phyloP scores from a whole-genome alignment of 2,113 vertebrate species.

The Sialia sialis region DNA sequence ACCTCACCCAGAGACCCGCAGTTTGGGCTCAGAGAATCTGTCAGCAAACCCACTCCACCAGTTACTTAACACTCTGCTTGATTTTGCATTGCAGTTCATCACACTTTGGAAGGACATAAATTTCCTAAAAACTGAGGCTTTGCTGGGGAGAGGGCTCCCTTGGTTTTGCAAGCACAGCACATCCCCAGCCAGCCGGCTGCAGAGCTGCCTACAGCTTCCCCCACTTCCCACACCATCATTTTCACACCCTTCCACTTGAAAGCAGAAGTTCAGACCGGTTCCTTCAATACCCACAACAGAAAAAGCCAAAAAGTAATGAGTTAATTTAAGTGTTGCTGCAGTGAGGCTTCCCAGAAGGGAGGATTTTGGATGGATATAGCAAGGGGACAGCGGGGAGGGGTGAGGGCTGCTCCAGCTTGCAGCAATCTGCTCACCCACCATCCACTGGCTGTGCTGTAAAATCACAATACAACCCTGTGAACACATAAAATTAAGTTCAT shows the following conservation, averaged over 20 bases:
- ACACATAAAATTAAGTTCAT: neutral
- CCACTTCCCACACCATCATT: neutral
- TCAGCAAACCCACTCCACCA: neutral
- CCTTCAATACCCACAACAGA: neutral
- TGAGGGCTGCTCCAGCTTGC: neutral
- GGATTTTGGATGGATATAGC: neutral
- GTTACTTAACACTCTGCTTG: neutral
- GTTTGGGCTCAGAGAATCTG: neutral
- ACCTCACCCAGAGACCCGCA: neutral
- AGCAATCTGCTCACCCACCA: neutral
- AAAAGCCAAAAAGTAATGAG: neutral
- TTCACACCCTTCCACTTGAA: neutral
- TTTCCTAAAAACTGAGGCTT: neutral
- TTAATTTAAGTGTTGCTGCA: neutral
- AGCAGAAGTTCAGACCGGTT: neutral
- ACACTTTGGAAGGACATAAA: neutral
- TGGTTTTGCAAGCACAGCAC: neutral
- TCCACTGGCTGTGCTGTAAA: neutral
- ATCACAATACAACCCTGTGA: neutral
- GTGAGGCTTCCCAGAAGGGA: neutral
- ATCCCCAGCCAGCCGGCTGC: neutral
- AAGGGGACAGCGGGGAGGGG: rapidly evolving
- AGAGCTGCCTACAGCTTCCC: neutral
- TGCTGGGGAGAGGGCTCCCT: neutral
- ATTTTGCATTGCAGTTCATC: neutral